phyloP scores from a whole-genome alignment of 2,113 vertebrate genomes.

The Melanotaenia duboulayi region DNA sequence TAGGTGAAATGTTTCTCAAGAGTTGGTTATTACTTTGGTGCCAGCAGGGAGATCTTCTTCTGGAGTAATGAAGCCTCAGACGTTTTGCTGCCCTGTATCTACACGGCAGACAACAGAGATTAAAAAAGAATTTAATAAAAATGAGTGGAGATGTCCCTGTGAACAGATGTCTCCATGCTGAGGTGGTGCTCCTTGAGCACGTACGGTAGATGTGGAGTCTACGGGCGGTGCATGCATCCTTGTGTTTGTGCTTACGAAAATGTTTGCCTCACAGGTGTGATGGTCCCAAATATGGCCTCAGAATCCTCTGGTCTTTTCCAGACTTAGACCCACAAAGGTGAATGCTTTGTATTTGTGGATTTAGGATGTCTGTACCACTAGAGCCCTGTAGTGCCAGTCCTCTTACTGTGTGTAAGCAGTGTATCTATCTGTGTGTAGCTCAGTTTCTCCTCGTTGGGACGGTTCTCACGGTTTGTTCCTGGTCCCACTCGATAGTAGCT shows the following conservation, averaged over 20 bases:
- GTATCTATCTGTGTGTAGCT: constrained; percentile 42
- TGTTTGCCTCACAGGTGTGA: constrained; percentile 82
- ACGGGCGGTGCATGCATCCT: not conserved
- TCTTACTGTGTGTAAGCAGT: not conserved
- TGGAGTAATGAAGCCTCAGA: constrained; percentile 52
- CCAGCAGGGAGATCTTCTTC: constrained; percentile 51
- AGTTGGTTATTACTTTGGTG: constrained; percentile 43
- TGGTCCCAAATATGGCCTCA: constrained; percentile 77
- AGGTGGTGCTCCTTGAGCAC: constrained; percentile 23
- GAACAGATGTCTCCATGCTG: constrained; percentile 28
- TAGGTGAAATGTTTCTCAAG: constrained; percentile 69
- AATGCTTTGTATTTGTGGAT: constrained; percentile 70
- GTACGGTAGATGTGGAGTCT: not conserved
- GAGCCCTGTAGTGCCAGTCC: constrained; percentile 29
- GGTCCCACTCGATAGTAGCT: constrained; percentile 16
- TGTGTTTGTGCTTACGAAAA: constrained; percentile 46
- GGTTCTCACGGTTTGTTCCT: not conserved
- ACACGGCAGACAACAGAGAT: constrained; percentile 6
- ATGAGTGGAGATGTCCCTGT: constrained; percentile 7
- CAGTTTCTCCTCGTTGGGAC: constrained; percentile 1
- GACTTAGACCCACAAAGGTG: constrained; percentile 77
- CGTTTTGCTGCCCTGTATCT: constrained; percentile 41
- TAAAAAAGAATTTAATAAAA: constrained; percentile 5
- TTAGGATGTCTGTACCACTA: constrained; percentile 35
- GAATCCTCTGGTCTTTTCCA: constrained; percentile 85